phyloP scores from a whole-genome alignment of 2,888 invertebrate species.

The Tenodera sinensis region DNA sequence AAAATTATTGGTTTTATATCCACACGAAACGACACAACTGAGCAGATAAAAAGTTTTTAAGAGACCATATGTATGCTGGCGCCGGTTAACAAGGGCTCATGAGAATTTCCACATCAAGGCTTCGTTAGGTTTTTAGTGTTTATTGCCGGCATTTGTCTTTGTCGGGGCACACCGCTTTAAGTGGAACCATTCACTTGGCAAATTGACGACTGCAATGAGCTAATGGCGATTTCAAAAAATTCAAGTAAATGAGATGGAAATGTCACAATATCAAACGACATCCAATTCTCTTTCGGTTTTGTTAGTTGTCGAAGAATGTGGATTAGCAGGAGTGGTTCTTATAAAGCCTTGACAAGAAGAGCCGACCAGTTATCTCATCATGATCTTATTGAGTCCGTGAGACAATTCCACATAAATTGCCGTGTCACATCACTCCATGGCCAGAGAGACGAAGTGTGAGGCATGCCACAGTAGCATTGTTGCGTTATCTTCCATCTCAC shows the following conservation, averaged over 20 bases:
- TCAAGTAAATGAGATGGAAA: constrained; percentile 1
- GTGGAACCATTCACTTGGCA: background rate
- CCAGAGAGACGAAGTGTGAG: background rate
- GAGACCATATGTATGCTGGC: background rate
- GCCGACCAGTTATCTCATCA: background rate
- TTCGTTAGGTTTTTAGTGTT: background rate
- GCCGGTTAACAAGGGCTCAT: background rate
- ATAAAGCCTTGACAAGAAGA: background rate
- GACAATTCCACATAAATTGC: background rate
- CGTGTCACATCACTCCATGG: background rate
- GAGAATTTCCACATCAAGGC: background rate
- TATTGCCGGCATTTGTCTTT: background rate
- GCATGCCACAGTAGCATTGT: background rate
- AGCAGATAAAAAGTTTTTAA: background rate
- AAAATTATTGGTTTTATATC: background rate
- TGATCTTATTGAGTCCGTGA: background rate
- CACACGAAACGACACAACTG: background rate
- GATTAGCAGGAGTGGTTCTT: background rate
- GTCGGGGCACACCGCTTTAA: background rate
- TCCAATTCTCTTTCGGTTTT: background rate
- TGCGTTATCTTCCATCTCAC: background rate
- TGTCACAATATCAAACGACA: background rate
- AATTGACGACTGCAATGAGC: background rate
- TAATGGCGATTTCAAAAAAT: background rate
- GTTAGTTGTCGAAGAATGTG: background rate